Percentiles rank a stretch among this genome's conserved stretches.
phyloP scores from a whole-genome alignment of 2,888 invertebrate species.

The Aleiodes leptofemur region DNA sequence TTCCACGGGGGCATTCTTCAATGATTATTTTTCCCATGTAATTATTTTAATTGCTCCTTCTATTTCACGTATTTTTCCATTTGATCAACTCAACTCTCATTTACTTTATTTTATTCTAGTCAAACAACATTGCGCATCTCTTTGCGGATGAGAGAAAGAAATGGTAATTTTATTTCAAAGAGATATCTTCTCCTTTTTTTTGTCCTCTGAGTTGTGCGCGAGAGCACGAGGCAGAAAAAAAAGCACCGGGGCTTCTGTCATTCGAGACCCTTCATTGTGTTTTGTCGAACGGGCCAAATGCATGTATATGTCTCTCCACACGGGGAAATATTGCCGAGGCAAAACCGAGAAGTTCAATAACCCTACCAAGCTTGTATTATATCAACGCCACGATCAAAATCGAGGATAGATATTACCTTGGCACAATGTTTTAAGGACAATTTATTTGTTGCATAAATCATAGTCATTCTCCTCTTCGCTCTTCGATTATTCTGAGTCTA shows the following conservation, averaged over 20 bases:
- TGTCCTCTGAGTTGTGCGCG: too few relatives aligned
- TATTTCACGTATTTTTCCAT: too few relatives aligned
- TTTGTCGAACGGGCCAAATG: not conserved
- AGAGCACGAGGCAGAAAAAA: not conserved
- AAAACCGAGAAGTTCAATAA: conserved; percentile 19
- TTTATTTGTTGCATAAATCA: not conserved
- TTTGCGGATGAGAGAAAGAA: not conserved
- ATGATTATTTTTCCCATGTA: too few relatives aligned
- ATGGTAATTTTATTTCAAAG: not conserved
- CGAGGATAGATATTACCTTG: too few relatives aligned
- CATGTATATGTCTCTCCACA: not conserved
- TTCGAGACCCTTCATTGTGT: conserved; percentile 9
- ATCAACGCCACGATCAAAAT: not conserved
- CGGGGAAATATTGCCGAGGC: conserved; percentile 22
- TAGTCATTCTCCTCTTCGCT: too few relatives aligned
- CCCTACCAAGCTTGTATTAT: conserved; percentile 8
- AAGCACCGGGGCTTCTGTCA: conserved; percentile 8
- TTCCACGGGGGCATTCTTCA: too few relatives aligned
- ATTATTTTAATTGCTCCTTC: too few relatives aligned
- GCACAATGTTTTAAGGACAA: not conserved
- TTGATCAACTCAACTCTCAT: too few relatives aligned
- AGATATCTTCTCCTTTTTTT: not conserved
- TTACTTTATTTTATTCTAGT: too few relatives aligned
- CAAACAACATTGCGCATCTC: too few relatives aligned
- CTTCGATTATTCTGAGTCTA: not conserved